Percentiles rank a stretch among this genome's conserved stretches.
Conservation (phyloP, 1,140 invertebrate species). For the Parasteatoda tepidariorum region DNA sequence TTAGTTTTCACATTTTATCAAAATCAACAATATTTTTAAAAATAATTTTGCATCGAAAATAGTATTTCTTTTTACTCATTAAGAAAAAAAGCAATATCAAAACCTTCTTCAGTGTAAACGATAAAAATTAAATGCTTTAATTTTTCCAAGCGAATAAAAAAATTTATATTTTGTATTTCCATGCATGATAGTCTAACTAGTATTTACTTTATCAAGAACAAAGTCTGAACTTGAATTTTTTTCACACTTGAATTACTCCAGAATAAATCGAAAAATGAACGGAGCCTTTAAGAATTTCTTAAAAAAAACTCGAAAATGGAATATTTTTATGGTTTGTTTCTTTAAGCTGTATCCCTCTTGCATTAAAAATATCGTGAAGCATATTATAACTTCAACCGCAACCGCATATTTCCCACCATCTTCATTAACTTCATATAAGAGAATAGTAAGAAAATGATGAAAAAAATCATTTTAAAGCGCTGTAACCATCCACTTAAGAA, state of each 20-base stretch:
- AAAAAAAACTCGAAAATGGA: not conserved
- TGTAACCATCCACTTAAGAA: constrained; percentile 20
- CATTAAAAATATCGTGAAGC: not conserved
- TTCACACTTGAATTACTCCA: not conserved
- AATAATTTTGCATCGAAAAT: too few relatives aligned
- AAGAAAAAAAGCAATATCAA: too few relatives aligned
- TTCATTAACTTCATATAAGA: constrained; percentile 35
- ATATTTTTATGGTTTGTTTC: not conserved
- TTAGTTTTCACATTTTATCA: too few relatives aligned
- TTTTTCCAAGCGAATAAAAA: too few relatives aligned
- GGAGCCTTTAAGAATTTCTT: not conserved
- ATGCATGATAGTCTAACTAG: too few relatives aligned
- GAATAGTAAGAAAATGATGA: not conserved
- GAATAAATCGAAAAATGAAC: not conserved
- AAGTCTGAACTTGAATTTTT: too few relatives aligned
- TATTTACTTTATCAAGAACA: too few relatives aligned
- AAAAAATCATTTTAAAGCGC: constrained; percentile 20
- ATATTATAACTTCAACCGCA: not conserved
- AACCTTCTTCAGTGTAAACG: too few relatives aligned
- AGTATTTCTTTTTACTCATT: too few relatives aligned
- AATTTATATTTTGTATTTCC: too few relatives aligned
- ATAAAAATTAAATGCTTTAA: too few relatives aligned
- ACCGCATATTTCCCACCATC: not conserved
- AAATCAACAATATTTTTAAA: too few relatives aligned
- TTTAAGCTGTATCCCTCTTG: not conserved